Evolutionary conservation across 2,888 invertebrate genomes (phyloP).

Genomic region (Bugula neritina): DNA sequence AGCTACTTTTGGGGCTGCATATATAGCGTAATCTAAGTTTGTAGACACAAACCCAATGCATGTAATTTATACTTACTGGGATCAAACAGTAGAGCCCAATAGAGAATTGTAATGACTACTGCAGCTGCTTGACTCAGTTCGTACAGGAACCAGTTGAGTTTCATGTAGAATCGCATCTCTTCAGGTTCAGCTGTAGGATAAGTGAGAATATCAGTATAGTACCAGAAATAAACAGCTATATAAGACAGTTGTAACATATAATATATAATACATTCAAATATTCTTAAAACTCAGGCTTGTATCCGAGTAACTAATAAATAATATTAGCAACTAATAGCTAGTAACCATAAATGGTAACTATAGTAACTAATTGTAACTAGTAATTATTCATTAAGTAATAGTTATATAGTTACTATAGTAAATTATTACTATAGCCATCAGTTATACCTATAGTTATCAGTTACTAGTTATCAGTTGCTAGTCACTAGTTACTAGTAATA

Average conservation of each 20-base stretch:
- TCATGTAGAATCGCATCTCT: not conserved
- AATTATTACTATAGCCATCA: no score
- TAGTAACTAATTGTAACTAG: not conserved
- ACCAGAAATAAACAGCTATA: not conserved
- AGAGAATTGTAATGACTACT: not conserved
- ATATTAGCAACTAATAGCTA: not conserved
- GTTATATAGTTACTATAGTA: no score
- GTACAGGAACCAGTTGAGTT: conserved; percentile 16
- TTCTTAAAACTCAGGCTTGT: no score
- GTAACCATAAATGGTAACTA: not conserved
- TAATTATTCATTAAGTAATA: no score
- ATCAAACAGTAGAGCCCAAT: not conserved
- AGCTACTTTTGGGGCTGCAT: no score
- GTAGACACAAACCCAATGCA: no score
- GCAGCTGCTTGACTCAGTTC: not conserved
- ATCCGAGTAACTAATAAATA: no score
- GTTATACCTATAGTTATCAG: no score
- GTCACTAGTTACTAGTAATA: no score
- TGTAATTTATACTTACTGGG: not conserved
- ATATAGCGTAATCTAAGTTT: no score
- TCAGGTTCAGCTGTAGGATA: not conserved
- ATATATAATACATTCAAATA: not conserved
- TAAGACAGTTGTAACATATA: not conserved
- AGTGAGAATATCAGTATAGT: not conserved
- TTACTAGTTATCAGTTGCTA: no score